These are phyloP conservation scores for Gorsachius goisagi DNA, from an alignment of 2,113 vertebrate species.

Conservation along the genomic window DNA sequence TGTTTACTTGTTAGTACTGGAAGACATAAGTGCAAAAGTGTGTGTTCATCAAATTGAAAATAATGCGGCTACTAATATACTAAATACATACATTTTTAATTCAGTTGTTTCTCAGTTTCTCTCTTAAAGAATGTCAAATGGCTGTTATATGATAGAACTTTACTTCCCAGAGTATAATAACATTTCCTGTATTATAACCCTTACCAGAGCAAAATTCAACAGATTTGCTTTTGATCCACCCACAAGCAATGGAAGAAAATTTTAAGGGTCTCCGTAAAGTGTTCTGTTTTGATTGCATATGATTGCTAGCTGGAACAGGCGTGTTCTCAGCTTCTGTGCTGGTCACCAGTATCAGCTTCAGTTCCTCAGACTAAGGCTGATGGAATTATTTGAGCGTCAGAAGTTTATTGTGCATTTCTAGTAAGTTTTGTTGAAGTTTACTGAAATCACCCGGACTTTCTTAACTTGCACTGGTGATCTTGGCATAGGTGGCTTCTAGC, in stretches of 20 bases:
- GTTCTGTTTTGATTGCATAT: fast-evolving
- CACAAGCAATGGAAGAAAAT: background rate
- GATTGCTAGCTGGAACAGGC: fast-evolving
- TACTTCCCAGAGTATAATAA: background rate
- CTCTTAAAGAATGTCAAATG: background rate
- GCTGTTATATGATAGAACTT: background rate
- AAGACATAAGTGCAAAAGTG: background rate
- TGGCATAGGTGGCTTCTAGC: too few species aligned
- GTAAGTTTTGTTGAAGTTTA: background rate
- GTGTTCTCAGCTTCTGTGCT: fast-evolving
- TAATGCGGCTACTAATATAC: background rate
- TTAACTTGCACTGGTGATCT: background rate
- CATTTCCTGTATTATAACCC: fast-evolving
- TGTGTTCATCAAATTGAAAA: background rate
- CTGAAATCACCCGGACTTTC: background rate
- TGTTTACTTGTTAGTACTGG: background rate
- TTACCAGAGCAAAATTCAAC: background rate
- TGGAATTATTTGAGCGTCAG: background rate
- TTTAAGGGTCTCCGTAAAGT: background rate
- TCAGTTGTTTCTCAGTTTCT: background rate
- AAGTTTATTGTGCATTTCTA: background rate
- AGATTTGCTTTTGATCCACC: fast-evolving
- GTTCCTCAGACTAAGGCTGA: background rate
- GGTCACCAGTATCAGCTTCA: fast-evolving
- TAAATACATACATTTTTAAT: background rate